These are phyloP conservation scores for Scylla paramamosain DNA, from an alignment of 1,140 invertebrate species.

Conservation along the genomic window DNA sequence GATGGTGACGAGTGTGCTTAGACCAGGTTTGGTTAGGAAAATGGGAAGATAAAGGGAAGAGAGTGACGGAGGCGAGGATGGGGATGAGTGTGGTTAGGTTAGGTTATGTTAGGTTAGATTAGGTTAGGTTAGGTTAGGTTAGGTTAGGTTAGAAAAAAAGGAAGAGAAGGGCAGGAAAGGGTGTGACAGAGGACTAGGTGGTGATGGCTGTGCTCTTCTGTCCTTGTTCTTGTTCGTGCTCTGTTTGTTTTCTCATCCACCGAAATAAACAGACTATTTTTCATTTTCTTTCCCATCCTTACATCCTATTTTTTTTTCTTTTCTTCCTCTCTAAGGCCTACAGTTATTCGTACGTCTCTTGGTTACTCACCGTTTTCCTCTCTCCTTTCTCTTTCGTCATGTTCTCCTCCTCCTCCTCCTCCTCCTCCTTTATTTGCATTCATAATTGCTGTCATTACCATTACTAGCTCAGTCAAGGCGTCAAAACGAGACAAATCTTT, in stretches of 20 bases:
- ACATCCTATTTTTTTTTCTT: neutral
- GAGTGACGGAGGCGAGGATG: too few relatives aligned
- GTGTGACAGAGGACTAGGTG: too few relatives aligned
- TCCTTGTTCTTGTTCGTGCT: neutral
- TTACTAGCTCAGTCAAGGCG: neutral
- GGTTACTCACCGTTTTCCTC: neutral
- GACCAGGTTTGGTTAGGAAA: too few relatives aligned
- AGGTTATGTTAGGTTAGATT: too few relatives aligned
- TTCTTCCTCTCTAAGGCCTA: neutral
- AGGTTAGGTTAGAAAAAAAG: too few relatives aligned
- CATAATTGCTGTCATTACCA: neutral
- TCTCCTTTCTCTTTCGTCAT: neutral
- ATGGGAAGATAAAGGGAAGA: too few relatives aligned
- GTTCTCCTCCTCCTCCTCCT: slow-evolving; percentile 32
- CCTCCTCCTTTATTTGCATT: slow-evolving; percentile 32
- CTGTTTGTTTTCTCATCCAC: neutral
- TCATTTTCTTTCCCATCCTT: neutral
- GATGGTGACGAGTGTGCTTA: neutral
- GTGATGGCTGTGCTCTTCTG: neutral
- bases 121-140: too few relatives aligned
- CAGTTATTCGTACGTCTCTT: neutral
- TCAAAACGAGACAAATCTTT: neutral
- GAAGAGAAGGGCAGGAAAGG: too few relatives aligned
- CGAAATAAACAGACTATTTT: neutral
- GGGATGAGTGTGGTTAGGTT: too few relatives aligned